phyloP scores from a whole-genome alignment of 2,797 vertebrate genomes.

The Eutrigla gurnardus region DNA sequence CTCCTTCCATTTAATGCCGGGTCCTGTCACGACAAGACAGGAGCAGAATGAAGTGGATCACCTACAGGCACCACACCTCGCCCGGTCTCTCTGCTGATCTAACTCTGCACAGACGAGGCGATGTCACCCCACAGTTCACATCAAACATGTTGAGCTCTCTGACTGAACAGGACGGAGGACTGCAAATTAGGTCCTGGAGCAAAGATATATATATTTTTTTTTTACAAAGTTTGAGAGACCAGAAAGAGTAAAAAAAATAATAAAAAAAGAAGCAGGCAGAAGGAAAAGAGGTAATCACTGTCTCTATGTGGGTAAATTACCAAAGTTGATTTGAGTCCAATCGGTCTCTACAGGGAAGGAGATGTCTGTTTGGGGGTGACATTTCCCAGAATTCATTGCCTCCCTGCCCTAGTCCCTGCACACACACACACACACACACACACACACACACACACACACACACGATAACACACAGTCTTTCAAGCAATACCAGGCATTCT shows the following conservation, averaged over 20 bases:
- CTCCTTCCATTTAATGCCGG: conserved; percentile 87
- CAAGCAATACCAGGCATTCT: conserved; percentile 26
- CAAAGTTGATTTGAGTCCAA: conserved; percentile 81
- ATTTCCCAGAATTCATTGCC: conserved; percentile 52
- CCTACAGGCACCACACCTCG: conserved; percentile 91
- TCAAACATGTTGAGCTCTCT: conserved; percentile 46
- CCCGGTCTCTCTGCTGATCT: conserved; percentile 72
- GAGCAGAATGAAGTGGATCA: conserved; percentile 90
- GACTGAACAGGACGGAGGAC: conserved; percentile 40
- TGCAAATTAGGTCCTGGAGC: conserved; percentile 43
- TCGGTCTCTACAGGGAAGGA: conserved; percentile 65
- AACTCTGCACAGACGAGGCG: conserved; percentile 56
- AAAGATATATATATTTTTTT: neutral
- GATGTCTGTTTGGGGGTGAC: conserved; percentile 50
- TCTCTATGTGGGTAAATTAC: conserved; percentile 76
- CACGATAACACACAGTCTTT: conserved; percentile 4
- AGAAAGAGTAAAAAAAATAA: conserved; percentile 3
- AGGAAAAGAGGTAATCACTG: conserved; percentile 69
- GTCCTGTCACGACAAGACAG: conserved; percentile 95
- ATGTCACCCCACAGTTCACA: conserved; percentile 66
- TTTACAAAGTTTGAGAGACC: conserved; percentile 30
- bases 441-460: conserved; percentile 24
- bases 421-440: conserved; percentile 35
- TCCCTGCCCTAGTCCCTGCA: conserved; percentile 4
- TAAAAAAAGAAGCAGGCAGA: conserved; percentile 10